A percentile compares a stretch with the other conserved stretches of the same genome.
Conservation (phyloP, 2,113 vertebrate genomes). For the Myiozetetes cayanensis region DNA sequence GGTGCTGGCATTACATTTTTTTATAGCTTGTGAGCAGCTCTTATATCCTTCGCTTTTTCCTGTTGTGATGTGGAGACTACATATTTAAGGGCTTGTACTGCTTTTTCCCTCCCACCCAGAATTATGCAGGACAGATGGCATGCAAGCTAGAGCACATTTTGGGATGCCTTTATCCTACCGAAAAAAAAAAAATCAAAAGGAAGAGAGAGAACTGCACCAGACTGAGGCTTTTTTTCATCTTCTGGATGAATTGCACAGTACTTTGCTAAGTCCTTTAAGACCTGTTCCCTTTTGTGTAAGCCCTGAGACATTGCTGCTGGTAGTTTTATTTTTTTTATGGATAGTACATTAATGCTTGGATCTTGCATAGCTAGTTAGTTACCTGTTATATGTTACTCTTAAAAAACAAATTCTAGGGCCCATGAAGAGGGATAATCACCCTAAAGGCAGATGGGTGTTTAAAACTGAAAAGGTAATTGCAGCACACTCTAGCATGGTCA, state of each 20-base stretch:
- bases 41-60: not conserved
- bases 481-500: not conserved
- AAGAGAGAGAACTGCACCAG: not conserved
- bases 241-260: not conserved
- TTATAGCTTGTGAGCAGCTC: not conserved
- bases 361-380: not conserved
- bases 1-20: not conserved
- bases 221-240: not conserved
- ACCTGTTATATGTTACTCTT: not conserved
- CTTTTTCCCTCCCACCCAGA: conserved; percentile 12
- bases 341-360: not conserved
- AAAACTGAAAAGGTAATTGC: not conserved
- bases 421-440: not conserved
- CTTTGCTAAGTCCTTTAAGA: not conserved
- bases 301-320: not conserved
- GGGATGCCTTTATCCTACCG: not conserved
- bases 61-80: not conserved
- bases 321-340: not conserved
- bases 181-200: not conserved
- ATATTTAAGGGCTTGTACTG: conserved; percentile 2
- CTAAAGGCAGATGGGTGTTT: not conserved
- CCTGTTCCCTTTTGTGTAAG: not conserved
- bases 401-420: not conserved
- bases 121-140: conserved; percentile 37
- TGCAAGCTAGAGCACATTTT: not conserved